Base-by-base conservation (phyloP, 1,140 invertebrate species). In the Danaus melanippus region DNA sequence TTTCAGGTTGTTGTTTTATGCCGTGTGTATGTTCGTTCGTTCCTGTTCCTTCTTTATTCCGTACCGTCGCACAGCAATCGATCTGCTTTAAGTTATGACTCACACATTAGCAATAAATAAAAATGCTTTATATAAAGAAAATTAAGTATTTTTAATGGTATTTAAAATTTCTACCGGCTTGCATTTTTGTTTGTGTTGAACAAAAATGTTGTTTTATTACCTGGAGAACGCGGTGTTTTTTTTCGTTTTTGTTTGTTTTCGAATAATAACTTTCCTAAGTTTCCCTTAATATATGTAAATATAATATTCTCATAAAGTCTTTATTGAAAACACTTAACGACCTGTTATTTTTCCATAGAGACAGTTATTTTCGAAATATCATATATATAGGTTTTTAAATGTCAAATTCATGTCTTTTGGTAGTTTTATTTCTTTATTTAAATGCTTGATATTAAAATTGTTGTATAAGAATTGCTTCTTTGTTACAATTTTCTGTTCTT, bases 21-120 rank as follows among this genome's bases (percentile, higher is more conserved):
- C 11, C 53, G 42, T 62, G 42, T 53, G 42, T 58, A 57, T 53
- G 12, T 51, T 12, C 41, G 32, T 15, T n/a, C n/a, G n/a, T n/a
- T n/a, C n/a, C n/a, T 52, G 59, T 47, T 39, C 59, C 42, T 48
- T 48, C 54, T 51, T 55, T 54, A 50, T 62, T 62, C 60, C 60
- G 50, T 50, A 21, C 51, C 55, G 54, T 48, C 53, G 51, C 51
- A 53, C 60, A 51, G 51, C 15, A 54, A 52, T 32, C 40, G 53
- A 55, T 43, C 46, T 12, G 32, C 8, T 48, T 15, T 41, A 44
- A 42, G 46, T 48, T 50, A 55, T 58, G 54, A 40, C 39, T 42
- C 40, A 42, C 55, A 62, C 47, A 54, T 48, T 46, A n/a, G 54
- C 15, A 50, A 44, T 57, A 62, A 57, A 46, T 62, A 53, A 40